A percentile compares a stretch with the other conserved stretches of the same genome.
These are phyloP conservation scores for Ophthalmolycus amberensis DNA, from an alignment of 2,113 vertebrate species.

Conservation along the genomic window DNA sequence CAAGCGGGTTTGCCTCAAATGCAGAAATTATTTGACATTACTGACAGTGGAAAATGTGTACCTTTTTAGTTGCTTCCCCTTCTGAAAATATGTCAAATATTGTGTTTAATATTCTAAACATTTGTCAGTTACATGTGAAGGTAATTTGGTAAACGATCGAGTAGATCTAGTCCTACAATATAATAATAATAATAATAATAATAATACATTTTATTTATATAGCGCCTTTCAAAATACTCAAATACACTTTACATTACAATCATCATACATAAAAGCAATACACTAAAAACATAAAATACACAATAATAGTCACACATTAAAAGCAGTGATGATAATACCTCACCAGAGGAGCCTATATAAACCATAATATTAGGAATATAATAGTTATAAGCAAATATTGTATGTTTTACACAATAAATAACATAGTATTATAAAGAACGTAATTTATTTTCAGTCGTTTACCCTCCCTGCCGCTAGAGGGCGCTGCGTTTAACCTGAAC, in stretches of 20 bases:
- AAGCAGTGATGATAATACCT: not conserved
- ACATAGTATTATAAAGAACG: too few species aligned
- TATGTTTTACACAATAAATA: not conserved
- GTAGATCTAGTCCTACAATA: too few species aligned
- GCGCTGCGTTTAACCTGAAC: not conserved
- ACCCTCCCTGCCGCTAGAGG: slow-evolving; percentile 39
- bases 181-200: not conserved
- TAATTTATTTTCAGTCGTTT: not conserved
- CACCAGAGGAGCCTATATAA: not conserved
- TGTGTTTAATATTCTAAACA: not conserved
- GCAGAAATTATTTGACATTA: not conserved
- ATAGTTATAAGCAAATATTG: not conserved
- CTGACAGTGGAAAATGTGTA: not conserved
- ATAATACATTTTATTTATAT: too few species aligned
- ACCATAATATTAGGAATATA: too few species aligned
- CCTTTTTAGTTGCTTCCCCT: not conserved
- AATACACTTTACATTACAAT: too few species aligned
- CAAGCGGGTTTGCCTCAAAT: not conserved
- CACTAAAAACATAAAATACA: too few species aligned
- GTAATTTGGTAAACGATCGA: not conserved
- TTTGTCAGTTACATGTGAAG: not conserved
- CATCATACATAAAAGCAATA: too few species aligned
- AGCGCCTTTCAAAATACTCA: too few species aligned
- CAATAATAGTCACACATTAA: too few species aligned
- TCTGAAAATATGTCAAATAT: not conserved